Base-by-base conservation (phyloP, 2,113 vertebrate species). In the Kobus ellipsiprymnus region DNA sequence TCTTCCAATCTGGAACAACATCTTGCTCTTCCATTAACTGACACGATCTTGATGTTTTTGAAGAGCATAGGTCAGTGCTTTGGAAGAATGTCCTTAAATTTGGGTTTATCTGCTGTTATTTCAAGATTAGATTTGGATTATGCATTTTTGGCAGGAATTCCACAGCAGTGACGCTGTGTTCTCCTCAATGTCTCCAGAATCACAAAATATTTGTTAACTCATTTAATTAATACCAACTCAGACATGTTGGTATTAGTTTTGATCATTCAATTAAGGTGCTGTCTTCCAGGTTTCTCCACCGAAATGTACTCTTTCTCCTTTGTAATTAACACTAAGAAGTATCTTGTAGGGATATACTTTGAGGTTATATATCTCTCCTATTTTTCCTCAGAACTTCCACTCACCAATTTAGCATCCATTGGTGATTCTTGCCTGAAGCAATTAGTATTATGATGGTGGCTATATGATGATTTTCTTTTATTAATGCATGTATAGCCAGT, bases 41-140 rank as follows among this genome's bases (percentile, higher is more conserved):
- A 85, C 52, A 33, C 7, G 12, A 93, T 92, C 91, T 96, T 90
- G 48, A 96, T 81, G 44, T 91, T 96, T 93, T 89, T 55, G 17
- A 88, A 96, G 59, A 80, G 60, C 80, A 59, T 40, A 36, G 59
- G 78, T 67, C 67, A 91, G 17, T 97, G 92, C 59, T 84, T 94
- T 67, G 71, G 57, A 97, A 93, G 86, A 95, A 97, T 96, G 95
- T 71, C 77, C 57, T 88, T 96, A 77, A 44, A 27, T 93, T 83
- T 90, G 62, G 46, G 52, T 87, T 97, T 93, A 95, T 97, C 95
- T 95, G 82, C 93, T 93, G 80, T 96, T 91, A 94, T 84, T 78
- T 85, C 30, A 44, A 74, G 86, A 87, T 93, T 93, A 96, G 50
- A 95, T 91, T 78, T 82, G 83, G 54, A 87, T 80, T 95, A 46